Percentiles rank a stretch among this genome's conserved stretches.
Conservation (phyloP, 2,113 vertebrate genomes). For the Myotis lucifugus region DNA sequence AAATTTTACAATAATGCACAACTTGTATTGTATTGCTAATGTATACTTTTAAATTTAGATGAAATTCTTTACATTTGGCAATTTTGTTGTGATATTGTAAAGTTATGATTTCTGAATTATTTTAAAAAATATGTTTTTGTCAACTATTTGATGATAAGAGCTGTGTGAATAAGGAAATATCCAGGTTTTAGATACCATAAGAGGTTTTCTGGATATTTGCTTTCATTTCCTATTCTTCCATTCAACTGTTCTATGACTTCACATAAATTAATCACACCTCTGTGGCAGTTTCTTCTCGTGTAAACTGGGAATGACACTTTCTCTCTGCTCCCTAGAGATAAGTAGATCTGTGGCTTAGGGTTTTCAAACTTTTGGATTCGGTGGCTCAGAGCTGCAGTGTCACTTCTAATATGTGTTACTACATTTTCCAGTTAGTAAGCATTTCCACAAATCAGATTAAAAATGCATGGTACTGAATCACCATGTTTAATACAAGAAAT, state of each 20-base stretch:
- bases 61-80: neutral
- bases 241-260: neutral
- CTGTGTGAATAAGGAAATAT: neutral
- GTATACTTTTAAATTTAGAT: neutral
- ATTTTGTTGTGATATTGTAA: neutral
- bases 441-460: conserved; percentile 14
- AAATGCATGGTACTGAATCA: neutral
- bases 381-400: neutral
- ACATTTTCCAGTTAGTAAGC: conserved; percentile 12
- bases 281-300: neutral
- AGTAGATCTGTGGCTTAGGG: conserved; percentile 13
- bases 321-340: conserved; percentile 9
- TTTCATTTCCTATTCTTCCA: neutral
- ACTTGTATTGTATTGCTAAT: neutral
- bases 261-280: neutral
- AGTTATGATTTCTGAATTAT: conserved; percentile 31
- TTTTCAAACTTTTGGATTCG: conserved; percentile 23
- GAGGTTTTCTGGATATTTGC: neutral
- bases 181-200: neutral
- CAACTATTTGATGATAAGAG: conserved; percentile 4
- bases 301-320: neutral
- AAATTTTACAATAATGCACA: neutral
- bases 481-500: conserved; percentile 15
- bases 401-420: conserved; percentile 26
- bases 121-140: conserved; percentile 17